Conservation (phyloP, 2,888 invertebrate genomes). For the Eulithis testata region DNA sequence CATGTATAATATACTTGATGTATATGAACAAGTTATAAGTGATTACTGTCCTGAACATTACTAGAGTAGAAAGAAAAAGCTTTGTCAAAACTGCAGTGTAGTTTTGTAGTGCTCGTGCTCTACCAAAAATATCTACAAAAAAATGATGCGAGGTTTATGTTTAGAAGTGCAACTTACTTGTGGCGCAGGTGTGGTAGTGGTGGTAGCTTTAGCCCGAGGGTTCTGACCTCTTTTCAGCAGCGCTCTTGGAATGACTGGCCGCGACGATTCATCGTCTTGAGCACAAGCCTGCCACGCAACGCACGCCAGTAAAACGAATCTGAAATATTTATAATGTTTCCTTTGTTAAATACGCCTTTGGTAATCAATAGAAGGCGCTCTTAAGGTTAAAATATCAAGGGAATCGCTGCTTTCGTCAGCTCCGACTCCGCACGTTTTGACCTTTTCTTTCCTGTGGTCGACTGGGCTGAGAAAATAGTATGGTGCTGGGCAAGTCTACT, state of each 20-base stretch:
- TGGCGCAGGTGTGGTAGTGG: conserved; percentile 72
- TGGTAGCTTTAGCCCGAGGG: conserved; percentile 66
- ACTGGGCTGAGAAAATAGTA: too few relatives aligned
- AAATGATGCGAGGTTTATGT: neutral
- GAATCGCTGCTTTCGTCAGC: too few relatives aligned
- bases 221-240: conserved; percentile 69
- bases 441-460: too few relatives aligned
- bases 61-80: too few relatives aligned
- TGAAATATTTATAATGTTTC: conserved; percentile 48
- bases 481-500: too few relatives aligned
- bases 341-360: neutral
- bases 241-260: conserved; percentile 55
- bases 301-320: conserved; percentile 67
- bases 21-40: neutral
- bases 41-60: too few relatives aligned
- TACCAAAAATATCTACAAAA: neutral
- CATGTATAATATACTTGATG: conserved; percentile 1
- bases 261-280: conserved; percentile 64
- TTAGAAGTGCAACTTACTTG: conserved; percentile 55
- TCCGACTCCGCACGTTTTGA: too few relatives aligned
- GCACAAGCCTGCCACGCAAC: conserved; percentile 63
- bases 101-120: too few relatives aligned
- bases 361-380: neutral
- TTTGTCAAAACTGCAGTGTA: too few relatives aligned
- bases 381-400: too few relatives aligned